Percentiles rank a stretch among this genome's conserved stretches.
phyloP scores from a whole-genome alignment of 1,140 invertebrate genomes.

The Danaus plexippus region DNA sequence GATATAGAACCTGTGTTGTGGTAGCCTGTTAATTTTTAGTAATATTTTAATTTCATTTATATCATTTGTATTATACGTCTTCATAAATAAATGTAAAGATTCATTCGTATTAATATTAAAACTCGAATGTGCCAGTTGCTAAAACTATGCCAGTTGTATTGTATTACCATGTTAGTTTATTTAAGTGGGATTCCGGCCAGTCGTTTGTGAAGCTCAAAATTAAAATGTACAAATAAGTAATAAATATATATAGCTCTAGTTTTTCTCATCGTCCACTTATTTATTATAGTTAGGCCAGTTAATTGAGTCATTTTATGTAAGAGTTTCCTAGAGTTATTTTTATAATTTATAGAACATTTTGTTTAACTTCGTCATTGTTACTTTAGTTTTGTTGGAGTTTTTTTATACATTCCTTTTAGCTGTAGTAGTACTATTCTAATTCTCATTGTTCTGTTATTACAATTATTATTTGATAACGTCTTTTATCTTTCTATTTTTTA shows the following conservation, averaged over 20 bases:
- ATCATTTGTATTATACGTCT: no score
- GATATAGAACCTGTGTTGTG: no score
- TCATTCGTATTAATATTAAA: slow-evolving; percentile 6
- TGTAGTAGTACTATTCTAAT: no score
- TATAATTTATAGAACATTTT: slow-evolving; percentile 40
- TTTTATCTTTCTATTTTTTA: no score
- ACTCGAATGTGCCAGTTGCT: slow-evolving; percentile 30
- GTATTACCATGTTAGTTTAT: slow-evolving; percentile 47
- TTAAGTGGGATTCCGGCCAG: slow-evolving; percentile 61
- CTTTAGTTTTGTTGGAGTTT: slow-evolving; percentile 56
- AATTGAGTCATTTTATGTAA: slow-evolving; percentile 54
- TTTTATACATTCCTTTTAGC: slow-evolving; percentile 45
- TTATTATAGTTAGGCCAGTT: slow-evolving; percentile 70
- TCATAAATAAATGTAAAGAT: background rate
- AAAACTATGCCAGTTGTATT: slow-evolving; percentile 33
- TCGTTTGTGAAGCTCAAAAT: slow-evolving; percentile 61
- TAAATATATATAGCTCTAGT: slow-evolving; percentile 7
- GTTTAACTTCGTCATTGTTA: slow-evolving; percentile 46
- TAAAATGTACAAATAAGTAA: slow-evolving; percentile 60
- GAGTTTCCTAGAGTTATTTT: slow-evolving; percentile 32
- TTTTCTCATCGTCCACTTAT: slow-evolving; percentile 45
- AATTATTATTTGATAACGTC: no score
- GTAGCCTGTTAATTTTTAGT: no score
- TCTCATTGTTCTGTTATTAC: no score
- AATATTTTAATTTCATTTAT: no score